phyloP scores from a whole-genome alignment of 92 coral and sea anemone species.

The Phenganax marumi region DNA sequence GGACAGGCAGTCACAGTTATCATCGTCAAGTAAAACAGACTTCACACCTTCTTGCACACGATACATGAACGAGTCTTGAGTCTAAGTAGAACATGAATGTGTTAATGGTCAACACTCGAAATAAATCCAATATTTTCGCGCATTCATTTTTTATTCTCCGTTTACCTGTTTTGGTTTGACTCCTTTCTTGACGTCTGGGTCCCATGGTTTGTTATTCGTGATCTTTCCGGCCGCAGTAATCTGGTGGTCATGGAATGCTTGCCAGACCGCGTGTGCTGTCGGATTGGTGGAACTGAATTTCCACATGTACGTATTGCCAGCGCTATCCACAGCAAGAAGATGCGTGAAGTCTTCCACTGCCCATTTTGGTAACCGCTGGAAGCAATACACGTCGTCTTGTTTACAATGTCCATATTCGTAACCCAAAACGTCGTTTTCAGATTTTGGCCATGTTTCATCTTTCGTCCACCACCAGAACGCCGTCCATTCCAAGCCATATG shows the following conservation, averaged over 20 bases:
- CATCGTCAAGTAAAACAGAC: conserved; percentile 70
- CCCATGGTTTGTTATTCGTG: conserved; percentile 51
- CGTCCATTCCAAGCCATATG: conserved; percentile 55
- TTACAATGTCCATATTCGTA: conserved; percentile 51
- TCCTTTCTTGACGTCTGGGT: conserved; percentile 60
- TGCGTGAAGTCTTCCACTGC: conserved; percentile 54
- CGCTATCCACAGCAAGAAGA: conserved; percentile 56
- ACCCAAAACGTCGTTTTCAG: conserved; percentile 56
- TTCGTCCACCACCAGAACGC: conserved; percentile 73
- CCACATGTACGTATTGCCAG: conserved; percentile 60
- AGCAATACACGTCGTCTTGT: conserved; percentile 57
- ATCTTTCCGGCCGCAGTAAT: conserved; percentile 43
- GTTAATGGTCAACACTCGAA: neutral
- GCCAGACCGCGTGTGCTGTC: conserved; percentile 66
- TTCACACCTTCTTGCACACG: conserved; percentile 63
- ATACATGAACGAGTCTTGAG: conserved; percentile 76
- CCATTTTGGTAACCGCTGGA: conserved; percentile 60
- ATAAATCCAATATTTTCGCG: too few relatives aligned
- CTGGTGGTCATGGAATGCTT: conserved; percentile 56
- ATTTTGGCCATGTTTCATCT: conserved; percentile 56
- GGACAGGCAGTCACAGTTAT: conserved; percentile 70
- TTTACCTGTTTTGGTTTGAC: conserved; percentile 53
- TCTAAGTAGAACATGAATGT: neutral
- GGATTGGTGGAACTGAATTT: conserved; percentile 59
- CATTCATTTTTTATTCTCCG: too few relatives aligned